Evolutionary conservation across 1,140 invertebrate genomes (phyloP).

Genomic region (Drosophila mauritiana): DNA sequence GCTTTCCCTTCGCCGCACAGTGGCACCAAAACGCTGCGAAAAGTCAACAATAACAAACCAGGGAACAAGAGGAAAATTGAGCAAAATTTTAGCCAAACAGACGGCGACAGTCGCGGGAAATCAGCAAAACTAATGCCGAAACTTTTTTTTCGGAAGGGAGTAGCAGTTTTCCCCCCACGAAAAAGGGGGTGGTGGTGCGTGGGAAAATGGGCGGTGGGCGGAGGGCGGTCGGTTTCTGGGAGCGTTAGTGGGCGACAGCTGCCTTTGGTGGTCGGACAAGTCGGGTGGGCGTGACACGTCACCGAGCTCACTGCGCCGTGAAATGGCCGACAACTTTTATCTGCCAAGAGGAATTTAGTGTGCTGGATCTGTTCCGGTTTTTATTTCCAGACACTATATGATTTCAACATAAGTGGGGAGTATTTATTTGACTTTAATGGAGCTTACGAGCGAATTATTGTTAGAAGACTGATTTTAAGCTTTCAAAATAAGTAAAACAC

Average conservation of each 20-base stretch:
- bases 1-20: slow-evolving; percentile 35
- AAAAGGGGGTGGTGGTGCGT: background rate
- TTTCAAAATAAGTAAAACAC: background rate
- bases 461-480: too few species aligned
- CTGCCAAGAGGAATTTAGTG: slow-evolving; percentile 52
- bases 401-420: too few species aligned
- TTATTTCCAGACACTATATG: slow-evolving; percentile 6
- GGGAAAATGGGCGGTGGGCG: slow-evolving; percentile 1
- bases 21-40: slow-evolving; percentile 51
- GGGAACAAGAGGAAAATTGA: slow-evolving; percentile 42
- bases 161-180: background rate
- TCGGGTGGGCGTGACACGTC: slow-evolving; percentile 35
- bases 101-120: slow-evolving; percentile 59
- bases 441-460: too few species aligned
- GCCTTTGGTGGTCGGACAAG: slow-evolving; percentile 57
- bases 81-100: slow-evolving; percentile 34
- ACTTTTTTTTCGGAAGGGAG: slow-evolving; percentile 28
- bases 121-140: slow-evolving; percentile 74
- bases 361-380: slow-evolving; percentile 25
- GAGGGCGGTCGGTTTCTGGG: background rate
- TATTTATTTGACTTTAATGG: too few species aligned
- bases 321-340: slow-evolving; percentile 70
- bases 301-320: slow-evolving; percentile 60
- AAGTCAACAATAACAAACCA: slow-evolving; percentile 53
- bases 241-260: slow-evolving; percentile 20